Evolutionary conservation across 2,888 invertebrate species (phyloP).

Genomic region (Rhopalosiphum nymphaeae): DNA sequence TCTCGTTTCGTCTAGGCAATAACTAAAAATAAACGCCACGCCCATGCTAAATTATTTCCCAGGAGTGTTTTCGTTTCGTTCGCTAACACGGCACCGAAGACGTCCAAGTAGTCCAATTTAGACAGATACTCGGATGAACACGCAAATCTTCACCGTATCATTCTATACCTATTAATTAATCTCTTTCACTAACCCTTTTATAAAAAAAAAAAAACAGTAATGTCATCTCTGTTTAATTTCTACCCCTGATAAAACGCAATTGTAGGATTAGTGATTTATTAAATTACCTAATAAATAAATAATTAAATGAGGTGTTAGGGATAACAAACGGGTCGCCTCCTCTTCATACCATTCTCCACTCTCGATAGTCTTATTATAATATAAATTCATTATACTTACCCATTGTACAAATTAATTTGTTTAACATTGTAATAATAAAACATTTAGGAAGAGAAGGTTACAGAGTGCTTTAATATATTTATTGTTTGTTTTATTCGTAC

Average conservation of each 20-base stretch:
- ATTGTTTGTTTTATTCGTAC: no score
- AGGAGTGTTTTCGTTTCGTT: neutral
- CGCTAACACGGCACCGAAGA: neutral
- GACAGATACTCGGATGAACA: neutral
- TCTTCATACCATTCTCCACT: neutral
- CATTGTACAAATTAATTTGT: neutral
- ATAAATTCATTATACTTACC: neutral
- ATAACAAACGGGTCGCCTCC: neutral
- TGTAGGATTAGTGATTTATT: neutral
- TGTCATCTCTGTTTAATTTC: no score
- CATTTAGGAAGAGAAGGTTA: neutral
- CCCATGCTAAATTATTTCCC: neutral
- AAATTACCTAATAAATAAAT: neutral
- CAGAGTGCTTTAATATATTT: no score
- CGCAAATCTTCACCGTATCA: neutral
- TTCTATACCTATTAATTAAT: neutral
- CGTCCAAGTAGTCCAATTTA: neutral
- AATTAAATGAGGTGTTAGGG: neutral
- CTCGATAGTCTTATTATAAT: neutral
- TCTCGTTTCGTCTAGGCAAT: neutral
- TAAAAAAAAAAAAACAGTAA: neutral
- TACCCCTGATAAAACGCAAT: neutral
- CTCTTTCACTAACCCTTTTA: neutral
- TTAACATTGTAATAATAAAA: neutral
- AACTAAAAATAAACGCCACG: conserved; percentile 19